Conservation (phyloP, 2,888 invertebrate genomes). For the Sinelater perroti region DNA sequence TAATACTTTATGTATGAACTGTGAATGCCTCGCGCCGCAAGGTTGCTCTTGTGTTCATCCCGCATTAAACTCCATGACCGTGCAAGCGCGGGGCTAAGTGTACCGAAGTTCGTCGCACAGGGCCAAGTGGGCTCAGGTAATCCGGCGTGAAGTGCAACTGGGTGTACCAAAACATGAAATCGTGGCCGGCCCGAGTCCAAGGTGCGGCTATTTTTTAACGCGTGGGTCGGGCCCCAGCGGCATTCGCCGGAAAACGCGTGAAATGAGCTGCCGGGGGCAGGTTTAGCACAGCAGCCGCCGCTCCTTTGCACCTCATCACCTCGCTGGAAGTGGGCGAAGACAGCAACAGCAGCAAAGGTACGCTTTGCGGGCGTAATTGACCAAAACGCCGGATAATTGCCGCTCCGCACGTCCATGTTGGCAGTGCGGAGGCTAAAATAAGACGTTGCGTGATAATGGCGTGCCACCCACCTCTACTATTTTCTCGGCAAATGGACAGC, state of each 20-base stretch:
- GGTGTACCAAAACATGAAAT: slow-evolving; percentile 15
- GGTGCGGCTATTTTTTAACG: slow-evolving; percentile 22
- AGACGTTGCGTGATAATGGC: slow-evolving; percentile 1
- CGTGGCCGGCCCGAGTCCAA: slow-evolving; percentile 1
- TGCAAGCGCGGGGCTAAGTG: slow-evolving; percentile 11
- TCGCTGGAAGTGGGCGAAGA: neutral
- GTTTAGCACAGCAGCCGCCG: neutral
- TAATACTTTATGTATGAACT: slow-evolving; percentile 48
- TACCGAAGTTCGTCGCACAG: slow-evolving; percentile 10
- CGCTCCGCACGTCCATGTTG: slow-evolving; percentile 4
- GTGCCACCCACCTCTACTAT: neutral
- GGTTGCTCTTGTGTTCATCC: slow-evolving; percentile 45
- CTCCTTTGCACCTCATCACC: neutral
- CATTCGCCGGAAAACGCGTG: neutral
- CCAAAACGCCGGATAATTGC: slow-evolving; percentile 5
- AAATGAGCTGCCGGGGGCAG: slow-evolving; percentile 7
- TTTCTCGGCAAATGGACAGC: neutral
- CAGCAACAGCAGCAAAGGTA: neutral
- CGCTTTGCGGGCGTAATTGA: neutral
- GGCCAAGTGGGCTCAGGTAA: slow-evolving; percentile 9
- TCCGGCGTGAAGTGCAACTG: slow-evolving; percentile 11
- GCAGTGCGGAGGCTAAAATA: slow-evolving; percentile 1
- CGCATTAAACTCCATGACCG: slow-evolving; percentile 10
- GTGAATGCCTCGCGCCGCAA: slow-evolving; percentile 44
- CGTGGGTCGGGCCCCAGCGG: slow-evolving; percentile 6